Evolutionary conservation across 1,140 invertebrate species (phyloP).

Genomic region (Pseudachorutes palmiensis): DNA sequence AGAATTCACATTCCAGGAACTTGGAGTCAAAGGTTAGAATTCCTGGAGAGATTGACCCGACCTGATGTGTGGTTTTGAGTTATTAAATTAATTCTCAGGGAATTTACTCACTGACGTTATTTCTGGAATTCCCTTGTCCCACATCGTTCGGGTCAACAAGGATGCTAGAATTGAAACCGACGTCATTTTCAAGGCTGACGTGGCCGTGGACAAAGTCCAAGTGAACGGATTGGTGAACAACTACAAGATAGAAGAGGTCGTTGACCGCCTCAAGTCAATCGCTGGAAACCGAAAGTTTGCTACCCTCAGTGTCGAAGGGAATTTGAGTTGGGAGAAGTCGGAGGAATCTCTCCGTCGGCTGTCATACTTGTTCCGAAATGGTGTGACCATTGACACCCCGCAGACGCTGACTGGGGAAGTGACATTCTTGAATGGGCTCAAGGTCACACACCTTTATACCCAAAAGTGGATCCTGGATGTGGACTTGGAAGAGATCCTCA

Average conservation of each 20-base stretch:
- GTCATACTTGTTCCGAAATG: slow-evolving; percentile 16
- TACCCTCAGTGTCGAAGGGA: slow-evolving; percentile 3
- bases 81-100: background rate
- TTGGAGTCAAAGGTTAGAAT: background rate
- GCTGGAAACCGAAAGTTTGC: background rate
- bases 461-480: slow-evolving; percentile 12
- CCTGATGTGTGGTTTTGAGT: too few species aligned
- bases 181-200: background rate
- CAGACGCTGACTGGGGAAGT: slow-evolving; percentile 16
- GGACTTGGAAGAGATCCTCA: background rate
- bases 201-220: background rate
- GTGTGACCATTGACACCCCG: background rate
- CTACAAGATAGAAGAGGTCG: slow-evolving; percentile 17
- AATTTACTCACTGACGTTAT: background rate
- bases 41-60: background rate
- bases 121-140: background rate
- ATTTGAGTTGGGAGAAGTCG: slow-evolving; percentile 17
- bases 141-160: background rate
- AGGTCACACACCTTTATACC: background rate
- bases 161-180: background rate
- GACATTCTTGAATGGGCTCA: slow-evolving; percentile 6
- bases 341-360: background rate
- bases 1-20: slow-evolving; percentile 15
- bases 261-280: background rate
- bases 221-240: slow-evolving; percentile 17